Percentiles rank a stretch among this genome's conserved stretches.
Conservation (phyloP, 2,888 invertebrate species). For the Melipona beecheii region DNA sequence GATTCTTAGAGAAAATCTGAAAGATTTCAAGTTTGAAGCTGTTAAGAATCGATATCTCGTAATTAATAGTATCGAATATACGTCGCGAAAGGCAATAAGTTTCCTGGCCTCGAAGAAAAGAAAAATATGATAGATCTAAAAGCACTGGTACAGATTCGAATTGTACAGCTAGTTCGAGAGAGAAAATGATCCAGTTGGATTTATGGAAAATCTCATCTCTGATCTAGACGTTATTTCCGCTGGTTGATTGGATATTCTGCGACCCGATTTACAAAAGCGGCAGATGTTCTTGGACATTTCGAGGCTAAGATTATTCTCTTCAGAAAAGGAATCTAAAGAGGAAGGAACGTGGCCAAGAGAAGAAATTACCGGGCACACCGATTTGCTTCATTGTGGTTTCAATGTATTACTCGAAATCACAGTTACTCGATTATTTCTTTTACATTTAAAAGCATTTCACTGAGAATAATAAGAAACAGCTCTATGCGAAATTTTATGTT, state of each 20-base stretch:
- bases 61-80: conserved; percentile 56
- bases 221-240: conserved; percentile 77
- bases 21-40: conserved; percentile 30
- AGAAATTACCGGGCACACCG: conserved; percentile 35
- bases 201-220: conserved; percentile 77
- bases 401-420: not conserved
- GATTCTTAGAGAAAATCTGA: conserved; percentile 21
- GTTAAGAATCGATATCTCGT: conserved; percentile 41
- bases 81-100: conserved; percentile 47
- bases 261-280: conserved; percentile 47
- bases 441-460: not conserved
- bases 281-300: conserved; percentile 48
- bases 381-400: not conserved
- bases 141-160: conserved; percentile 52
- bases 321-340: not conserved
- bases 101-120: conserved; percentile 15
- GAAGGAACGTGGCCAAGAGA: not conserved
- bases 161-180: conserved; percentile 30
- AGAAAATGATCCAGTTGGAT: conserved; percentile 60
- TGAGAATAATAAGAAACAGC: not conserved
- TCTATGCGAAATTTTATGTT: not conserved
- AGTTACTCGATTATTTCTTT: not conserved
- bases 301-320: conserved; percentile 42
- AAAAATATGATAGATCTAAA: conserved; percentile 43
- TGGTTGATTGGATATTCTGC: conserved; percentile 75